Evolutionary conservation across 2,797 vertebrate genomes (phyloP), one percentile per base, ranked within the genome.

Genomic region (Acropternis orthonyx): DNA sequence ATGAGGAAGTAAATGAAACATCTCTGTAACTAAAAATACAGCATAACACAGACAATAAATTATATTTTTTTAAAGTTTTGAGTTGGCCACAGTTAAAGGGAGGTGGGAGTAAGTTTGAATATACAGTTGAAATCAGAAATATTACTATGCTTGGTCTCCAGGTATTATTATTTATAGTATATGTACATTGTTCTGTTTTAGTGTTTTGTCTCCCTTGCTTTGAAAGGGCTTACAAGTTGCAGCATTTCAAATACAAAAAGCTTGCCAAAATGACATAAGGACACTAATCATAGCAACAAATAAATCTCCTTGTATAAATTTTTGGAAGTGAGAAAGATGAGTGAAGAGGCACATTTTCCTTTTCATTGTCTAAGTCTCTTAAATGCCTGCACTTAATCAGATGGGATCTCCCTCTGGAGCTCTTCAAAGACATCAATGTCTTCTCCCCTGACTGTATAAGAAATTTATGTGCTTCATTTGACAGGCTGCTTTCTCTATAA

Each of bases 381-480:
- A 75, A 96, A 91, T 77, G 61, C 56, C 48, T 91, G 65, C 73
- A 68, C 65, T 91, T 91, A 85, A 88, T 95, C 72, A 78, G 85
- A 68, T 75, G 65, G 41, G 76, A 83, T 96, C 44, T 94, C 79
- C 46, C 92, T 95, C 65, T 81, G 88, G 85, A 95, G 75, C 28
- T 81, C 65, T 96, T 93, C 89, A 94, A 77, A 95, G 89, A 61
- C 82, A 77, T 66, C 56, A n/a, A 4, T 3, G 17, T 85, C 92
- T 96, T 92, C 90, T 86, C 22, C 58, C 85, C 61, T 92, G 74
- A 43, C 75, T 55, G 27, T 83, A 8, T 65, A 68, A 83, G 62
- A 91, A 88, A 95, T 97, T 88, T 78, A 88, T 85, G 79, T 86
- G 22, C 76, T 80, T 92, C 88, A 41, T 85, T 68, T 91, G 78